Conservation (phyloP, 1,140 invertebrate genomes). For the Sesamia nonagrioides region DNA sequence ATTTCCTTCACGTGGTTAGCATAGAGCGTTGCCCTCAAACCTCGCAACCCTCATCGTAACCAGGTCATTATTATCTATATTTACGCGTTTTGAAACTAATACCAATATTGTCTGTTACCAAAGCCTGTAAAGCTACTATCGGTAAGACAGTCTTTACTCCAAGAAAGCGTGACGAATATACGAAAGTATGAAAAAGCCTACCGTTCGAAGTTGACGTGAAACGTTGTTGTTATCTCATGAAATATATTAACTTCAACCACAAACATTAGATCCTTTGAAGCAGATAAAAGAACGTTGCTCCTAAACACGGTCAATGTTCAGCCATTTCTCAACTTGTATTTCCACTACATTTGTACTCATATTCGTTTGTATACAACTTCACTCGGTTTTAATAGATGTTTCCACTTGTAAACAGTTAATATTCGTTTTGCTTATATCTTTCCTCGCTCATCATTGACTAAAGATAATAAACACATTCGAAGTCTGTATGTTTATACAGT, state of each 20-base stretch:
- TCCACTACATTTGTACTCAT: constrained; percentile 51
- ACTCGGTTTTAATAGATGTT: constrained; percentile 42
- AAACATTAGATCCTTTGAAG: constrained; percentile 39
- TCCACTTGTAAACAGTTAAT: constrained; percentile 47
- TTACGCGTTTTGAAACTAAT: background rate
- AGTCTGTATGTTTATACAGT: constrained; percentile 42
- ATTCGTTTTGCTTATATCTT: constrained; percentile 42
- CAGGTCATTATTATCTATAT: constrained; percentile 3
- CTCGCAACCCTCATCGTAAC: constrained; percentile 7
- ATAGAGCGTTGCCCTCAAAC: constrained; percentile 20
- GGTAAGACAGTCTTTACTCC: constrained; percentile 8
- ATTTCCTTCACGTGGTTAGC: constrained; percentile 18
- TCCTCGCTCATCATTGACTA: constrained; percentile 26
- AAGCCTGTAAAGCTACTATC: background rate
- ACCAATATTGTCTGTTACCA: background rate
- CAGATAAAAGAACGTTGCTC: constrained; percentile 58
- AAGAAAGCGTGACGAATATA: constrained; percentile 21
- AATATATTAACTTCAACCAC: constrained; percentile 34
- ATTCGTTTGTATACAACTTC: constrained; percentile 15
- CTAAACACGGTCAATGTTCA: constrained; percentile 49
- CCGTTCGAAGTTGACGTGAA: constrained; percentile 14
- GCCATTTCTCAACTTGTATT: constrained; percentile 56
- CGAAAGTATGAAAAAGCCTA: constrained; percentile 19
- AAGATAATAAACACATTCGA: constrained; percentile 44
- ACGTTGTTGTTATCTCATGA: constrained; percentile 27